Evolutionary conservation across 2,797 vertebrate genomes (phyloP), one percentile per base, ranked within the genome.

Genomic region (Sorex maritimensis): DNA sequence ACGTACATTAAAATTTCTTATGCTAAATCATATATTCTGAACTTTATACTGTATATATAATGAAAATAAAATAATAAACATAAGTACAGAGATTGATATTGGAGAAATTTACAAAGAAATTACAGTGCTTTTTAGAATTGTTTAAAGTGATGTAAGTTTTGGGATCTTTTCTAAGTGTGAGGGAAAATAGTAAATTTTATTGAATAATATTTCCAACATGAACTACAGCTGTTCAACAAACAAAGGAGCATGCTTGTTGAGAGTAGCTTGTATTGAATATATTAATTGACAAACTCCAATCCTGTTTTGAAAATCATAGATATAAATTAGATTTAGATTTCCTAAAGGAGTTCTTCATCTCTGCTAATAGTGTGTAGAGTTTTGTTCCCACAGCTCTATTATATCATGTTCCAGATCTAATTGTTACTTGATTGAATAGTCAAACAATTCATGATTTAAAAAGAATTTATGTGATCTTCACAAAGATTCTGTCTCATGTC

Each of bases 381-480:
- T 96, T 97, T 97, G 34, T 95, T 84, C 78, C 71, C 90, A 49
- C 81, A 95, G 92, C 85, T 96, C 88, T 97, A 95, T 97, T 97
- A 96, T 97, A 97, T 97, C 81, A 93, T 94, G 93, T 49, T 90
- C 85, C 94, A 67, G 81, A 95, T 97, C 78, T 95, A 85, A 96
- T 97, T 98, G 96, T 96, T 3, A n/a, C 82, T 97, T 96, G 82
- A 24, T 92, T 97, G 83, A 97, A 90, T 93, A 96, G 75, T 91
- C 94, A 96, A 93, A 91, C 94, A 94, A 21, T 52, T 69, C 15
- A 68, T 65, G 11, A 5, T 95, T 97, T 96, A 96, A 96, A 77
- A 79, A 89, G 84, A 82, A 61, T 97, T 97, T 95, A 85, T 58
- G 94, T 97, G 97, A 94, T 61, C 89, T 96, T 96, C 67, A 88